These are phyloP conservation scores for Drosophila tristis DNA, from an alignment of 1,140 invertebrate species.

Conservation along the genomic window DNA sequence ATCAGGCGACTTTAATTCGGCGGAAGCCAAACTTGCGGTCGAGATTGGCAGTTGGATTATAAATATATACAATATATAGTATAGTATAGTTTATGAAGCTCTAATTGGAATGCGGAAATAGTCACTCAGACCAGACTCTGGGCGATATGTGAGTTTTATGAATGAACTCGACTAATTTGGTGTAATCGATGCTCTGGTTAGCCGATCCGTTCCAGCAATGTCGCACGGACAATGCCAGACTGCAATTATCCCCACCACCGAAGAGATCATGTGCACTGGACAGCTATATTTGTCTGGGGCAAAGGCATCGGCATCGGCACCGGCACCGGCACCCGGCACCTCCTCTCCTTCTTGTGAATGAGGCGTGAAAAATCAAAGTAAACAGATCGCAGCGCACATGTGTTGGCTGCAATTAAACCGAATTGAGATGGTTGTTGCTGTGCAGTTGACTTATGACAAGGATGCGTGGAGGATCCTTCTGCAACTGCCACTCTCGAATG, in stretches of 20 bases:
- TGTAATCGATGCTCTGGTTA: slow-evolving; percentile 58
- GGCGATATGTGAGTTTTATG: slow-evolving; percentile 46
- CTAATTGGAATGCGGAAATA: slow-evolving; percentile 67
- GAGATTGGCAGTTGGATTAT: slow-evolving; percentile 25
- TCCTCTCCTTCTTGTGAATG: not conserved
- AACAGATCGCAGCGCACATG: slow-evolving; percentile 44
- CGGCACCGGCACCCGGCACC: not conserved
- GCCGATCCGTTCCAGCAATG: slow-evolving; percentile 57
- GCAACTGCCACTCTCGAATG: not conserved
- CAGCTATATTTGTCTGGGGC: slow-evolving; percentile 35
- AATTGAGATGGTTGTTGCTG: slow-evolving; percentile 25
- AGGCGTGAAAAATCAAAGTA: slow-evolving; percentile 61
- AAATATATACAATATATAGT: slow-evolving; percentile 6
- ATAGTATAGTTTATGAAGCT: not conserved
- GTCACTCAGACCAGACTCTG: slow-evolving; percentile 26
- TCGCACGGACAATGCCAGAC: slow-evolving; percentile 54
- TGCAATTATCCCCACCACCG: slow-evolving; percentile 40
- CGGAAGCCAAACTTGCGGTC: slow-evolving; percentile 28
- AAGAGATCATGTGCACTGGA: slow-evolving; percentile 41
- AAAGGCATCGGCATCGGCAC: no score
- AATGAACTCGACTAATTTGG: slow-evolving; percentile 62
- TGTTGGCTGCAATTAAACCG: slow-evolving; percentile 55
- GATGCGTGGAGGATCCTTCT: slow-evolving; percentile 42
- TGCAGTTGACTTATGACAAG: slow-evolving; percentile 35
- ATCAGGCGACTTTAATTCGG: slow-evolving; percentile 18